Conservation (phyloP, 2,888 invertebrate species). For the Apodemia hepburni region DNA sequence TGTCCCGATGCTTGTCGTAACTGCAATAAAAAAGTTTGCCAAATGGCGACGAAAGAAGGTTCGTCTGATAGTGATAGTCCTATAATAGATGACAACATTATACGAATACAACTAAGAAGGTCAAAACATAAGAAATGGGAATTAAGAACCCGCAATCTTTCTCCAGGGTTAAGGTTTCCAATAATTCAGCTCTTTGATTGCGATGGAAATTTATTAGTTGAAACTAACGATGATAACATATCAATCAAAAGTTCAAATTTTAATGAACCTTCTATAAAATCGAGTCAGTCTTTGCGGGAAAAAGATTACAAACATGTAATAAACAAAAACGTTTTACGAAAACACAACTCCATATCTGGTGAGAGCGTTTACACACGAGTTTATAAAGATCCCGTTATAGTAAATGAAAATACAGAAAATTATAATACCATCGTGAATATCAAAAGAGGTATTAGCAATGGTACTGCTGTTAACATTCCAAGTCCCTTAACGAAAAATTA, state of each 20-base stretch:
- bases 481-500: constrained; percentile 55
- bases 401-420: constrained; percentile 39
- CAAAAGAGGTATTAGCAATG: constrained; percentile 43
- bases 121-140: constrained; percentile 83
- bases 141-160: constrained; percentile 81
- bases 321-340: constrained; percentile 51
- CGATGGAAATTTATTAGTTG: constrained; percentile 81
- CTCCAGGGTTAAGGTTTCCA: constrained; percentile 80
- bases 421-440: constrained; percentile 14
- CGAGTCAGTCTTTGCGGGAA: constrained; percentile 59
- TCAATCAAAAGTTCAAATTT: constrained; percentile 69
- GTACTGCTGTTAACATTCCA: constrained; percentile 67
- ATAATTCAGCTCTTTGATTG: constrained; percentile 82
- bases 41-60: constrained; percentile 56
- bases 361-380: constrained; percentile 67
- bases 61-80: constrained; percentile 69
- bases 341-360: constrained; percentile 68
- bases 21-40: constrained; percentile 37
- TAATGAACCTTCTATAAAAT: constrained; percentile 46
- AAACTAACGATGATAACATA: constrained; percentile 79
- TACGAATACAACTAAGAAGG: constrained; percentile 81
- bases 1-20: constrained; percentile 35
- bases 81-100: constrained; percentile 76
- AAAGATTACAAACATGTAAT: constrained; percentile 64
- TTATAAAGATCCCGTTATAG: constrained; percentile 45